phyloP scores from a whole-genome alignment of 2,888 invertebrate species.

The Hanleya hanleyi region DNA sequence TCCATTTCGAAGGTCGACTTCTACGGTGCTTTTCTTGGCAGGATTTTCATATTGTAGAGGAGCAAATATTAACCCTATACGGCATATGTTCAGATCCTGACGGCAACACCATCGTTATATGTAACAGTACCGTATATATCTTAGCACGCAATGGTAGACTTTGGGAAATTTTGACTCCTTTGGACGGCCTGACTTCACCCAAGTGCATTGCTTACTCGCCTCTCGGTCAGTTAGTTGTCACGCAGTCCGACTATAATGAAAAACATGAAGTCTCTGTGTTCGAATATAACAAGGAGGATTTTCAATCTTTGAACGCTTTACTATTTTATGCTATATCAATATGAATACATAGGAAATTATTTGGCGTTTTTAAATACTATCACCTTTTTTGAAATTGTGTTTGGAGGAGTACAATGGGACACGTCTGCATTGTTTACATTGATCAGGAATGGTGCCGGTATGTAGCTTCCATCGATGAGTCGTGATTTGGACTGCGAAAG shows the following conservation, averaged over 20 bases:
- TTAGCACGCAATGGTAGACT: slow-evolving; percentile 65
- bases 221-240: slow-evolving; percentile 56
- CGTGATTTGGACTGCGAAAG: too few species aligned
- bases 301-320: slow-evolving; percentile 60
- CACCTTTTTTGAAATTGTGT: too few species aligned
- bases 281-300: slow-evolving; percentile 64
- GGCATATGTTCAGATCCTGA: slow-evolving; percentile 63
- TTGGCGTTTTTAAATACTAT: too few species aligned
- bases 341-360: slow-evolving; percentile 41
- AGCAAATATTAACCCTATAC: slow-evolving; percentile 55
- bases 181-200: slow-evolving; percentile 63
- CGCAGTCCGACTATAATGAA: slow-evolving; percentile 55
- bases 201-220: slow-evolving; percentile 60
- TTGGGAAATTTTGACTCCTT: slow-evolving; percentile 65
- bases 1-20: slow-evolving; percentile 62
- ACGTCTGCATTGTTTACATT: too few species aligned
- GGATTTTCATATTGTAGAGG: slow-evolving; percentile 60
- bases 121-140: slow-evolving; percentile 64
- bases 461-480: too few species aligned
- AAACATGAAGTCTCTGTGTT: slow-evolving; percentile 61
- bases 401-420: too few species aligned
- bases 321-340: slow-evolving; percentile 66
- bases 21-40: slow-evolving; percentile 53
- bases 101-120: slow-evolving; percentile 65
- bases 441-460: too few species aligned